phyloP scores from a whole-genome alignment of 2,113 vertebrate genomes.

The Suncus etruscus region DNA sequence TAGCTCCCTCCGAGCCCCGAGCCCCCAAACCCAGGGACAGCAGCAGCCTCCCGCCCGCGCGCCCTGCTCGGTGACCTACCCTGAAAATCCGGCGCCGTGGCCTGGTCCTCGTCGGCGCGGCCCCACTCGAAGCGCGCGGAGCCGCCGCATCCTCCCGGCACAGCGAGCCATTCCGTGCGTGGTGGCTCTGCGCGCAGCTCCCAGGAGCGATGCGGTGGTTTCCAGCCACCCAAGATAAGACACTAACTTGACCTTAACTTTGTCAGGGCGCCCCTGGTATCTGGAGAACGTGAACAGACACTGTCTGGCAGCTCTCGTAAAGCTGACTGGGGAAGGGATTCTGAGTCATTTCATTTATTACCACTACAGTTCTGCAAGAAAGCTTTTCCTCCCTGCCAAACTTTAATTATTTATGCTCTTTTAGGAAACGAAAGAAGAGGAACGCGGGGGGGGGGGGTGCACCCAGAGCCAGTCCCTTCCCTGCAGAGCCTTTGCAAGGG shows the following conservation, averaged over 20 bases:
- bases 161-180: slow-evolving; percentile 53
- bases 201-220: slow-evolving; percentile 85
- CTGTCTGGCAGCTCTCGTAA: slow-evolving; percentile 92
- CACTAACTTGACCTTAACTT: slow-evolving; percentile 99
- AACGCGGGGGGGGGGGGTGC: slow-evolving; percentile 82
- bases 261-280: slow-evolving; percentile 95
- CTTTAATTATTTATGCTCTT: slow-evolving; percentile 93
- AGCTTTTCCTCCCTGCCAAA: slow-evolving; percentile 92
- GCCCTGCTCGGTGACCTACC: slow-evolving; percentile 84
- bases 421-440: slow-evolving; percentile 86
- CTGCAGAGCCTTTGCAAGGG: slow-evolving; percentile 64
- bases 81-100: slow-evolving; percentile 80
- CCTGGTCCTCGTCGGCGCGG: slow-evolving; percentile 60
- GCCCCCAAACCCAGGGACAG: slow-evolving; percentile 40
- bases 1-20: slow-evolving; percentile 25
- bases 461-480: slow-evolving; percentile 85
- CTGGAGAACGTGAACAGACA: slow-evolving; percentile 91
- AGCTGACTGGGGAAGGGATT: slow-evolving; percentile 92
- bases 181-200: slow-evolving; percentile 71
- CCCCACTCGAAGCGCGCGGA: slow-evolving; percentile 62
- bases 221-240: slow-evolving; percentile 90
- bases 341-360: slow-evolving; percentile 94
- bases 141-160: slow-evolving; percentile 43
- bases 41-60: slow-evolving; percentile 52
- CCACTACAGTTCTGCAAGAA: slow-evolving; percentile 92